phyloP scores from a whole-genome alignment of 2,797 vertebrate species.

The Galago senegalensis region DNA sequence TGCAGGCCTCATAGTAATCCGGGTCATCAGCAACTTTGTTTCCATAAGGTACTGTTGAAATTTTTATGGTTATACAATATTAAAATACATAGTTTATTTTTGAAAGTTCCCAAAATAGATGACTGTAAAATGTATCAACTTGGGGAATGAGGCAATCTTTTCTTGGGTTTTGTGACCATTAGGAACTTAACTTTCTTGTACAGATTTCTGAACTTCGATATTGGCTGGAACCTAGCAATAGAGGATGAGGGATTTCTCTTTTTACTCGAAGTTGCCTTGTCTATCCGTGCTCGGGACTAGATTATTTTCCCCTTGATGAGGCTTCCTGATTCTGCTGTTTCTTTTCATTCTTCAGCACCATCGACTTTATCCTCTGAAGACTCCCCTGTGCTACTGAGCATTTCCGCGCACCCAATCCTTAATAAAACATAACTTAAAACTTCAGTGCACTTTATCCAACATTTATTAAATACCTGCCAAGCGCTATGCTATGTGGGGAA shows the following conservation, averaged over 20 bases:
- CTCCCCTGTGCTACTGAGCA: background rate
- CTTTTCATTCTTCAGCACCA: constrained; percentile 48
- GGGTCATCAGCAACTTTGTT: background rate
- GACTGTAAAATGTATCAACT: constrained; percentile 2
- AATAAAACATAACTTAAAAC: constrained; percentile 76
- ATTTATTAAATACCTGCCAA: constrained; percentile 77
- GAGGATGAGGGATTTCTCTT: background rate
- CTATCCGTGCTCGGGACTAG: background rate
- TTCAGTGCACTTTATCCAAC: constrained; percentile 75
- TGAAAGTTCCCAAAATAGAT: constrained; percentile 23
- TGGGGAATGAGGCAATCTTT: background rate
- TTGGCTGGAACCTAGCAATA: background rate
- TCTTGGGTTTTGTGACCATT: background rate
- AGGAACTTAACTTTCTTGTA: background rate
- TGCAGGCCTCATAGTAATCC: background rate
- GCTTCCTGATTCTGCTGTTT: constrained; percentile 52
- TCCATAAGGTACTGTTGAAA: background rate
- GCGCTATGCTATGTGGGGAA: background rate
- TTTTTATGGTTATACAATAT: background rate
- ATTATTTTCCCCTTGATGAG: constrained; percentile 55
- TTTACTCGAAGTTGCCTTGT: background rate
- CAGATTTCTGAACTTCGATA: constrained; percentile 51
- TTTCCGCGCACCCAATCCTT: constrained; percentile 62
- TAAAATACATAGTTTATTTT: background rate
- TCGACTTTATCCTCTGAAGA: constrained; percentile 54